Evolutionary conservation across 2,888 invertebrate species (phyloP), one percentile per base, ranked within the genome.

Genomic region (Xylota segnis): DNA sequence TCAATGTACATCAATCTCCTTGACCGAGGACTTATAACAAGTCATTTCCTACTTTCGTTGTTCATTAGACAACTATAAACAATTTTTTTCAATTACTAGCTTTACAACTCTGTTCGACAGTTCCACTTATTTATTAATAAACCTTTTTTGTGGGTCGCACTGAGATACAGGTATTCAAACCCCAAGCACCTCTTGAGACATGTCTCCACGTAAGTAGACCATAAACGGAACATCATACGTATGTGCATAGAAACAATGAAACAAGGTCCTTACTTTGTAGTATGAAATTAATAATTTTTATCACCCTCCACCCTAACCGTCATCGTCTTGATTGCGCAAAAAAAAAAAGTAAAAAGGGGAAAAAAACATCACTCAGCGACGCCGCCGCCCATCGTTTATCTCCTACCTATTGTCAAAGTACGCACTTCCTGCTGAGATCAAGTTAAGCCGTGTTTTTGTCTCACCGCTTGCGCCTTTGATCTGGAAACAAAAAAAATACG

Each of bases 401-500:
- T 70, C 54, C 54, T 75, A 58, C 63, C 68, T 63, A 70, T 75
- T 70, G 75, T 63, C 56, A 71, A 43, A 82, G 52, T 50, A 61
- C 37, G 5, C 58, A 70, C 76, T 83, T 83, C 82, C 82, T 83
- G 50, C 65, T 47, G 58, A 75, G 83, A 84, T 83, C 78, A 79
- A 75, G 84, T 84, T 84, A 79, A 84, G 75, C 79, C 70, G 37
- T 70, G 83, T 43, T 78, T 65, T 79, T 75, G 75, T 78, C 74
- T 74, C 61, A 58, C 65, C 54, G 47, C 66, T 58, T 70, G n/a
- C 37, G n/a, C 37, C 84, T 84, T 83, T 83, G 83, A 83, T 83
- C 78, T 77, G 29, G 23, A 52, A 27, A 32, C 54, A 23, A 50
- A 32, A 10, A 23, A 74, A 82, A 45, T 14, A 32, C 54, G 14